These are phyloP conservation scores for Nerophis ophidion DNA, from an alignment of 2,113 vertebrate species.

Conservation along the genomic window DNA sequence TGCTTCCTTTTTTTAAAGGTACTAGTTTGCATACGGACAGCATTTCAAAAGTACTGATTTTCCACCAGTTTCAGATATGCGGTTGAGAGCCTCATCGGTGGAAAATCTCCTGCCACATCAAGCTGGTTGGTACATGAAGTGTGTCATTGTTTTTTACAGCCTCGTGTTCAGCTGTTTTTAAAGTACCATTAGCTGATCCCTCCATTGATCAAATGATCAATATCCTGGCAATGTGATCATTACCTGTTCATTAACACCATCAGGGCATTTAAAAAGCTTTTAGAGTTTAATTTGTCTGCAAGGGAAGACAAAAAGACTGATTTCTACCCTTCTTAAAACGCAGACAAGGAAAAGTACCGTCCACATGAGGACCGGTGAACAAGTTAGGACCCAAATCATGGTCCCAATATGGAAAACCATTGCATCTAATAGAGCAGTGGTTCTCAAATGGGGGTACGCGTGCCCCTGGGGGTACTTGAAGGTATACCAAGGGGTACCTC, in stretches of 20 bases:
- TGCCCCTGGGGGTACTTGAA: no score
- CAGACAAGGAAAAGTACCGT: no score
- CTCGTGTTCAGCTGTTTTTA: slow-evolving; percentile 11
- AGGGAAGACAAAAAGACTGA: slow-evolving; percentile 10
- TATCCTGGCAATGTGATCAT: slow-evolving; percentile 13
- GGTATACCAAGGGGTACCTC: no score
- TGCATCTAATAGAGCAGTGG: no score
- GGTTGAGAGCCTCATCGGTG: slow-evolving; percentile 19
- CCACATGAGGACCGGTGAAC: no score
- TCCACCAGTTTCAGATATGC: background rate
- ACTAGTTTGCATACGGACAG: no score
- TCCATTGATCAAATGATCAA: slow-evolving; percentile 32
- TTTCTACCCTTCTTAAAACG: background rate
- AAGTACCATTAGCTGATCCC: slow-evolving; percentile 21
- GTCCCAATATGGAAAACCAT: no score
- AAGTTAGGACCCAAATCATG: no score
- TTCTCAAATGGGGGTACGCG: no score
- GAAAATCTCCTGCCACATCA: slow-evolving; percentile 13
- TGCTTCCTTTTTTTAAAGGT: no score
- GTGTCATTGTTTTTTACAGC: slow-evolving; percentile 8
- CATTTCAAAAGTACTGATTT: no score
- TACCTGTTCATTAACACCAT: slow-evolving; percentile 26
- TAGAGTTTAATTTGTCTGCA: slow-evolving; percentile 12
- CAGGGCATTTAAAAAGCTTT: slow-evolving; percentile 28
- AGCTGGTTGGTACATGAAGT: slow-evolving; percentile 15